Base-by-base conservation (phyloP, 2,797 vertebrate genomes). In the Todus mexicanus region DNA sequence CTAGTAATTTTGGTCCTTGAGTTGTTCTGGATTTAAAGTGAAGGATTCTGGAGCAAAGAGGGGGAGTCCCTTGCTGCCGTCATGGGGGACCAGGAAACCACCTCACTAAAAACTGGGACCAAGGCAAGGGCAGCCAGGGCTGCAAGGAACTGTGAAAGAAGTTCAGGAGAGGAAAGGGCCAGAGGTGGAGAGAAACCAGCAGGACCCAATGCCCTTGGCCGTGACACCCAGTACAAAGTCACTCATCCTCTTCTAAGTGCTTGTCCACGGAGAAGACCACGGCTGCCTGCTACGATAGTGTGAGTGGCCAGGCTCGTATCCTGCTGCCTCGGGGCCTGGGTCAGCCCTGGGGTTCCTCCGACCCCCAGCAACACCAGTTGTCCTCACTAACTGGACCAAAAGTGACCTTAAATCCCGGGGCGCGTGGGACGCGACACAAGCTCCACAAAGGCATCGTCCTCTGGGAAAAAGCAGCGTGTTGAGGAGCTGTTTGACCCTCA, bases 401-500 rank as follows among this genome's bases (percentile, higher is more conserved):
- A 56, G 42, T 15, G n/a, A 12, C 42, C 63, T n/a, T 40, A 13
- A 92, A 69, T 45, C 74, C 66, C 4, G 3, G 53, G 53, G 12
- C 0, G 0, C 0, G 0, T 12, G n/a, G 68, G 35, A 35, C 1
- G 1, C 3, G 2, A 54, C 56, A 19, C 0, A 2, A 69, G 22
- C 42, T 77, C 48, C 2, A 5, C 74, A 69, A 70, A 65, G 40
- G 40, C 53, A 12, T 25, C 7, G 2, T 57, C 38, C 54, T 56
- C 40, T 29, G 18, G 51, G 47, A 20, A 47, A 63, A 73, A 70
- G 56, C 70, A 59, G 47, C 59, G 18, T 1, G 0, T 2, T 9
- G 63, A 84, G 48, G 45, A 57, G n/a, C 89, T 27, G 15, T 60
- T 65, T 42, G 56, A 74, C 51, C 19, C 60, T 93, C 53, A 11